Conservation (phyloP, 2,797 vertebrate species). For the Anguilla pacifica region DNA sequence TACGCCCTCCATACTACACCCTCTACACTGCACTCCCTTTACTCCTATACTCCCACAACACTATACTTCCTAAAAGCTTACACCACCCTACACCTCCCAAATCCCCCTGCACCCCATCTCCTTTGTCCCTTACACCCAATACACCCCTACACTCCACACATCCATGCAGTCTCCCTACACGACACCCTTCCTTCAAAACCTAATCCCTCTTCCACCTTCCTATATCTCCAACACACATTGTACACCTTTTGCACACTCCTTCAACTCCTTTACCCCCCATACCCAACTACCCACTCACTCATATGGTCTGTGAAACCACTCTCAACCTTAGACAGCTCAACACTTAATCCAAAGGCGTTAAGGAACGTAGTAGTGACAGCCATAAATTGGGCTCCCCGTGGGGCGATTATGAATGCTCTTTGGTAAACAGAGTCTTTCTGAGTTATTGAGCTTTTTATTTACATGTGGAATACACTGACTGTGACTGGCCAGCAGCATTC, state of each 20-base stretch:
- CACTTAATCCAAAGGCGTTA: background rate
- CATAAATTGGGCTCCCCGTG: background rate
- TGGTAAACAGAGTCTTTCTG: background rate
- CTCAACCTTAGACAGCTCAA: conserved; percentile 5
- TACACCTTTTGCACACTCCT: too few species aligned
- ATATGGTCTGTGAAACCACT: background rate
- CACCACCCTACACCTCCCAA: background rate
- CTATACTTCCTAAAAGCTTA: background rate
- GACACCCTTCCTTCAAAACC: too few species aligned
- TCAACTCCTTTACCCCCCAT: background rate
- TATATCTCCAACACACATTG: background rate
- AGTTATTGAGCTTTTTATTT: conserved; percentile 7
- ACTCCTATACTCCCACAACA: background rate
- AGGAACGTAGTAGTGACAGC: background rate
- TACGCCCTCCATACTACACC: too few species aligned
- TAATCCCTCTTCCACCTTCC: background rate
- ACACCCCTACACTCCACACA: background rate
- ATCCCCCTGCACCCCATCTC: background rate
- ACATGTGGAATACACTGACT: background rate
- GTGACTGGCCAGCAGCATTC: background rate
- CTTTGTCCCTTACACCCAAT: background rate
- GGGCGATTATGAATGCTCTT: background rate
- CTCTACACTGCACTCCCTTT: too few species aligned
- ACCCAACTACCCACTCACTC: background rate
- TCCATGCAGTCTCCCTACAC: background rate